Conservation (phyloP, 2,113 vertebrate species). For the Caracal caracal region DNA sequence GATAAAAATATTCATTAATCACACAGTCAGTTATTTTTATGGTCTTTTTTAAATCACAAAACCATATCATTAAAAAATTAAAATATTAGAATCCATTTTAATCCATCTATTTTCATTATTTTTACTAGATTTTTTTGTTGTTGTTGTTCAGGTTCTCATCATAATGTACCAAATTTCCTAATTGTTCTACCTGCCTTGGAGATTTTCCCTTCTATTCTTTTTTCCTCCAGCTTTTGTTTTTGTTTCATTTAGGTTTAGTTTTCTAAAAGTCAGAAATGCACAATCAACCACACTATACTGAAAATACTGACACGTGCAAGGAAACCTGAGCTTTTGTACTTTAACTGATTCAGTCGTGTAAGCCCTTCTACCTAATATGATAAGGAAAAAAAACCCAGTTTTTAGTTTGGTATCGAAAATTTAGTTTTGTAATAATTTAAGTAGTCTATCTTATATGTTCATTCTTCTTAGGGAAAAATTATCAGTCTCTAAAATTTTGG, state of each 20-base stretch:
- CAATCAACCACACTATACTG: background rate
- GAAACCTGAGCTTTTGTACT: background rate
- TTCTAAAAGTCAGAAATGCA: background rate
- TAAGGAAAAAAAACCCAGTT: background rate
- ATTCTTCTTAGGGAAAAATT: background rate
- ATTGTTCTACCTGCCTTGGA: background rate
- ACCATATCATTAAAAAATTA: background rate
- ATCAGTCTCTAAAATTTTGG: background rate
- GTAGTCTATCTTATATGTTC: background rate
- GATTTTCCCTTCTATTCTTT: background rate
- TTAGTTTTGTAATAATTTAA: background rate
- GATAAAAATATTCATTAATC: conserved; percentile 1
- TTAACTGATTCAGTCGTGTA: background rate
- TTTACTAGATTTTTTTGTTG: background rate
- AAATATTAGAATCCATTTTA: background rate
- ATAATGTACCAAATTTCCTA: background rate
- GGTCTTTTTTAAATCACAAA: background rate
- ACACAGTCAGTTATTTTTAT: background rate
- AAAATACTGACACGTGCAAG: background rate
- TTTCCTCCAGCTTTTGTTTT: background rate
- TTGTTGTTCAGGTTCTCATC: background rate
- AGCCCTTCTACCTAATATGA: background rate
- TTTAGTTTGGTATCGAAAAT: conserved; percentile 11
- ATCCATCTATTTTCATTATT: background rate
- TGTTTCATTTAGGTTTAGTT: background rate